phyloP scores from a whole-genome alignment of 2,888 invertebrate species.

The Rhagophthalmus giganteus region DNA sequence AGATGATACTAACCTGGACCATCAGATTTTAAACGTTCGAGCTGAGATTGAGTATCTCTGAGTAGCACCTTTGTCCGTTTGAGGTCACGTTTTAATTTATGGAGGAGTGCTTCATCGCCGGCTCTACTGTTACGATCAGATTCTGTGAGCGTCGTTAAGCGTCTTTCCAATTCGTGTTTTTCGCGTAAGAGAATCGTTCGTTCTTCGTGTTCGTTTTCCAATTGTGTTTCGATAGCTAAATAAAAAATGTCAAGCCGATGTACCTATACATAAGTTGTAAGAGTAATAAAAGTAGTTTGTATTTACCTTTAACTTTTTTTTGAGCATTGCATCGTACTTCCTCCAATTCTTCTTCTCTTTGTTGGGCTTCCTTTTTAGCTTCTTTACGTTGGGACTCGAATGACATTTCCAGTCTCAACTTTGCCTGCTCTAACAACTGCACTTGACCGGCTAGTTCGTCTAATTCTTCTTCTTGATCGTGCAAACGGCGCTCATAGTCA shows the following conservation, averaged over 20 bases:
- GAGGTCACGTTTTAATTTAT: conserved; percentile 81
- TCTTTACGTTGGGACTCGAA: conserved; percentile 91
- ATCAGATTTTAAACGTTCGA: conserved; percentile 86
- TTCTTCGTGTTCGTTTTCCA: conserved; percentile 93
- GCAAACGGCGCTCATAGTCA: conserved; percentile 81
- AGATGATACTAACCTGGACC: conserved; percentile 63
- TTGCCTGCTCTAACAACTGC: conserved; percentile 87
- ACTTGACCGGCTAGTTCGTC: conserved; percentile 86
- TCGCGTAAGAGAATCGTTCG: conserved; percentile 83
- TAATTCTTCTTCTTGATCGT: conserved; percentile 92
- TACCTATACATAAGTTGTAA: too few relatives aligned
- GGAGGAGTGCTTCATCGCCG: conserved; percentile 72
- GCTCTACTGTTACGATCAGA: conserved; percentile 72
- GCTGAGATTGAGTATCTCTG: conserved; percentile 88
- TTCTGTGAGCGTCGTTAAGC: conserved; percentile 78
- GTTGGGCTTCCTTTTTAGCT: conserved; percentile 84
- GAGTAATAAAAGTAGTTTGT: too few relatives aligned
- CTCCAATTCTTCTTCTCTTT: conserved; percentile 91
- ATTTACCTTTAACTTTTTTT: conserved; percentile 87
- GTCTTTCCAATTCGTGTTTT: conserved; percentile 87
- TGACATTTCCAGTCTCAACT: conserved; percentile 90
- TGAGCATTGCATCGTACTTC: conserved; percentile 86
- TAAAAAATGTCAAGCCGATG: background rate
- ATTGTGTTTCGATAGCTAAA: conserved; percentile 81
- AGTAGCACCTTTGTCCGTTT: conserved; percentile 87